Evolutionary conservation across 2,113 vertebrate genomes (phyloP), one percentile per base, ranked within the genome.

Genomic region (Menidia beryllina): DNA sequence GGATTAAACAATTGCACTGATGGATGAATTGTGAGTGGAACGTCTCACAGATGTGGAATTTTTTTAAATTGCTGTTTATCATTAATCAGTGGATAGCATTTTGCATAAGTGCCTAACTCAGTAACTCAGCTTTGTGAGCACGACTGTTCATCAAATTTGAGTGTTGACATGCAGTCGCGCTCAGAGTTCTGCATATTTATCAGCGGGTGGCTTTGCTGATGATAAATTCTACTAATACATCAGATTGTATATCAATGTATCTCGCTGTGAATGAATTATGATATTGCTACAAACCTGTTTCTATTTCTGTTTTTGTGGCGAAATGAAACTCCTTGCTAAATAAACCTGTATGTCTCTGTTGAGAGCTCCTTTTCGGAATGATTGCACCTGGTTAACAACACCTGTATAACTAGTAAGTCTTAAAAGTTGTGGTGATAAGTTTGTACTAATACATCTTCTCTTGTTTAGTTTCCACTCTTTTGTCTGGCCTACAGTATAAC

Each of bases 141-240:
- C 78, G 25, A 23, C 63, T 50, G 55, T 79, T 88, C 56, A 83
- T 90, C 80, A 88, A 72, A 75, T 69, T 59, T 66, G 27, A 41
- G 65, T 15, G 43, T 54, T 59, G 34, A 66, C 65, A 74, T 73
- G 52, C 51, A 54, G 51, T 27, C 26, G 34, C 65, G 63, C 68
- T 63, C 71, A 23, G 54, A 73, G 45, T 72, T 50, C 72, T 78
- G 52, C 69, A 79, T 83, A 81, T 91, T 84, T 52, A 75, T 89
- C 81, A 88, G 65, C 45, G 36, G 36, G 72, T 55, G 61, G 53
- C 69, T 54, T 73, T 50, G 26, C 70, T 84, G 70, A 84, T 84
- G 70, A 73, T 81, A 81, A 79, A 91, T 90, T 85, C 61, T 54
- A 66, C 43, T 78, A 69, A 79, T 85, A 76, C 66, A 77, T 86